Evolutionary conservation across 2,888 invertebrate species (phyloP).

Genomic region (Caenorhabditis uteleia): DNA sequence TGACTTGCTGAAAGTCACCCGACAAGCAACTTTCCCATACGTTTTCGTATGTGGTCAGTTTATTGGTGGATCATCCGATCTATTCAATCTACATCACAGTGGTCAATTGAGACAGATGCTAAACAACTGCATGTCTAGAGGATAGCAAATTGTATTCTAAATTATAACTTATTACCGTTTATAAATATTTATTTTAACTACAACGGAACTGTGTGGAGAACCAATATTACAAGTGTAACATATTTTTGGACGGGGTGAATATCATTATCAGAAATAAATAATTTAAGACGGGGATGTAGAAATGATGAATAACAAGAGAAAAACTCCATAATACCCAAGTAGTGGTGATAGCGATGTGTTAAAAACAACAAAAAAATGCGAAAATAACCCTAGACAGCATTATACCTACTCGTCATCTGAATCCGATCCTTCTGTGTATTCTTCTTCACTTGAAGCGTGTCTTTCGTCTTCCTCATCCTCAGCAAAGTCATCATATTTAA

Average conservation of each 20-base stretch:
- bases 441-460: constrained; percentile 34
- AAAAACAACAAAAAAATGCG: neutral
- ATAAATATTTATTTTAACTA: neutral
- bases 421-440: constrained; percentile 56
- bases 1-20: constrained; percentile 65
- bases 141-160: constrained; percentile 1
- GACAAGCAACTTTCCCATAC: constrained; percentile 67
- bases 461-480: constrained; percentile 61
- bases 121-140: constrained; percentile 47
- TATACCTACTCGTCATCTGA: constrained; percentile 34
- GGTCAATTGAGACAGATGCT: constrained; percentile 64
- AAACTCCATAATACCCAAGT: no score
- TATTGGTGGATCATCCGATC: constrained; percentile 65
- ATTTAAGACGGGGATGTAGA: neutral
- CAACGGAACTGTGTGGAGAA: neutral
- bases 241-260: neutral
- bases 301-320: no score
- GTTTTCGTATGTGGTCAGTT: constrained; percentile 68
- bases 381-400: neutral
- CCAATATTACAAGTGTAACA: neutral
- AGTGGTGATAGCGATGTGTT: neutral
- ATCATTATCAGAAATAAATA: constrained; percentile 1
- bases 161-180: neutral
- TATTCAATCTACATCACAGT: constrained; percentile 63
- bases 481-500: constrained; percentile 74